Evolutionary conservation across 2,797 vertebrate genomes (phyloP).

Genomic region (Coendou prehensilis): DNA sequence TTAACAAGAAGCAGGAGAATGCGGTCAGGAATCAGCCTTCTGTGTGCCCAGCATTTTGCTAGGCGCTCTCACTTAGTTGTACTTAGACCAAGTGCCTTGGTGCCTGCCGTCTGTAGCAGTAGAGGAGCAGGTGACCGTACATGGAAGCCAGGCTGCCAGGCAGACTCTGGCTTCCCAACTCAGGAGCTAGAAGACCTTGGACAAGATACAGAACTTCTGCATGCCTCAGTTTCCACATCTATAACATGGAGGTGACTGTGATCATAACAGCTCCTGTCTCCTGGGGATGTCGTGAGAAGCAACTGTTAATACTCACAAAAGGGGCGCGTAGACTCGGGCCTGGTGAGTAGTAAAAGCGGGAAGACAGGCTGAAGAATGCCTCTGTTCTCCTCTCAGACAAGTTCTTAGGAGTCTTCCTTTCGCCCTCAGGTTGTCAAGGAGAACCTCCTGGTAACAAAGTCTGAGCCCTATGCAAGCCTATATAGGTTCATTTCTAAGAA

Average conservation of each 20-base stretch:
- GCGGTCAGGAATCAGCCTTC: not conserved
- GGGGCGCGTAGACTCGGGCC: not conserved
- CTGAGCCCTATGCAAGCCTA: not conserved
- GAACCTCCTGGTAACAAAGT: not conserved
- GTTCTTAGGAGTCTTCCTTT: not conserved
- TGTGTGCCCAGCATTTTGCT: not conserved
- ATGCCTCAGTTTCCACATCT: not conserved
- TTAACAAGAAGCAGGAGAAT: not conserved
- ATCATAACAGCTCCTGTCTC: not conserved
- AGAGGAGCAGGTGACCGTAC: not conserved
- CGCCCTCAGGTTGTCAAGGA: not conserved
- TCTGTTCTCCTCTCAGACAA: not conserved
- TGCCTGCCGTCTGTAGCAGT: not conserved
- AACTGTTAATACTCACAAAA: not conserved
- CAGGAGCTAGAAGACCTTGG: not conserved
- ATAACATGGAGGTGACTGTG: not conserved
- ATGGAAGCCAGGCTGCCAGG: not conserved
- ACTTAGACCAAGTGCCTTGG: not conserved
- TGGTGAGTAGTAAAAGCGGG: not conserved
- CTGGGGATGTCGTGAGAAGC: not conserved
- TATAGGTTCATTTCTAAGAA: not conserved
- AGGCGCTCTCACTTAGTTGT: fast-evolving
- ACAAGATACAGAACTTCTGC: not conserved
- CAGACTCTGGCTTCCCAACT: not conserved
- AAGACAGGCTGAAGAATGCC: not conserved